These are phyloP conservation scores for Trissolcus brochymenae DNA, from an alignment of 2,888 invertebrate genomes.

Conservation along the genomic window DNA sequence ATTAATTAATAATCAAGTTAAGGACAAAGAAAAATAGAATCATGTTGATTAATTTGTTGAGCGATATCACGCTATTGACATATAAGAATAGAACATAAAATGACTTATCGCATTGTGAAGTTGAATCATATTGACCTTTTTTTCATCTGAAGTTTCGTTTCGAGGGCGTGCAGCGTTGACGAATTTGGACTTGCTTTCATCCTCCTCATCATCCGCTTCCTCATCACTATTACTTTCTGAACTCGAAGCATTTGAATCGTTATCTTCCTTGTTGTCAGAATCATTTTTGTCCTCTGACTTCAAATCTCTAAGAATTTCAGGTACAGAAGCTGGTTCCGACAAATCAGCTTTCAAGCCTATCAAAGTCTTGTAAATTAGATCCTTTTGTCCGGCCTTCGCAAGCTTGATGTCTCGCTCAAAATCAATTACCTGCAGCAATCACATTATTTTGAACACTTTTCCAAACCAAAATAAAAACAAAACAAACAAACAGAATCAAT, in stretches of 20 bases:
- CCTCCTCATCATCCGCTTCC: constrained; percentile 62
- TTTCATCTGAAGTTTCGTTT: constrained; percentile 88
- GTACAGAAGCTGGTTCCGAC: constrained; percentile 83
- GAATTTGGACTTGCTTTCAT: constrained; percentile 78
- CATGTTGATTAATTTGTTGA: not conserved
- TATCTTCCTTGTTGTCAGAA: constrained; percentile 67
- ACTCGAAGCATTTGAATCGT: constrained; percentile 45
- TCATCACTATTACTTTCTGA: constrained; percentile 11
- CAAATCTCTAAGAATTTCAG: constrained; percentile 80
- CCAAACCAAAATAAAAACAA: too few species aligned
- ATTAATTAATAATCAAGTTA: constrained; percentile 7
- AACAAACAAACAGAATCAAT: constrained; percentile 1
- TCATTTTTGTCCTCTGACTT: constrained; percentile 69
- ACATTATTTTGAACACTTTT: constrained; percentile 14
- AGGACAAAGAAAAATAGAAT: not conserved
- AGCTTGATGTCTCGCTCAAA: constrained; percentile 90
- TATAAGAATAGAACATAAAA: constrained; percentile 28
- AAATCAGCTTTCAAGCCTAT: constrained; percentile 89
- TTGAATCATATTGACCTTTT: constrained; percentile 76
- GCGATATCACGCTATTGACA: not conserved
- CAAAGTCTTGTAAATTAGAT: constrained; percentile 90
- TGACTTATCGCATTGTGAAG: constrained; percentile 3
- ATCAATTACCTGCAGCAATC: constrained; percentile 82
- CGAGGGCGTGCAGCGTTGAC: constrained; percentile 83
- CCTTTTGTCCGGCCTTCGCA: constrained; percentile 85